phyloP scores from a whole-genome alignment of 2,797 vertebrate genomes.

The Xerus rutilus region DNA sequence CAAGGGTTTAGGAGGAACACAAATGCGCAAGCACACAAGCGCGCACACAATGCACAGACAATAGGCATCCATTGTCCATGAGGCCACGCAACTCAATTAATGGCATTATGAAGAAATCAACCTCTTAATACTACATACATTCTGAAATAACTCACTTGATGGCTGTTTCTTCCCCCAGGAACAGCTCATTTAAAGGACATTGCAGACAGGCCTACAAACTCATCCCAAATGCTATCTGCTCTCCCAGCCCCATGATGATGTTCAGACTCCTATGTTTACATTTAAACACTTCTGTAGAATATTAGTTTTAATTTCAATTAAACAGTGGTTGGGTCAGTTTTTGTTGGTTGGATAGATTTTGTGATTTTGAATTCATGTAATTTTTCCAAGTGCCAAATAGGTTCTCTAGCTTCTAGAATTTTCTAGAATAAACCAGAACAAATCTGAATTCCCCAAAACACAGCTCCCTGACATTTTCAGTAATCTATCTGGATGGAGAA shows the following conservation, averaged over 20 bases:
- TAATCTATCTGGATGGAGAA: background rate
- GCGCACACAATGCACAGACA: background rate
- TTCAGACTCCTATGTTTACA: background rate
- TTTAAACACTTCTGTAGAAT: background rate
- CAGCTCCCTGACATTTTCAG: background rate
- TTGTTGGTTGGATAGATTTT: background rate
- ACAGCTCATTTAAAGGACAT: background rate
- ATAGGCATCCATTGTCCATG: background rate
- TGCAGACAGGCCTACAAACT: background rate
- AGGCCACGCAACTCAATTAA: constrained; percentile 60
- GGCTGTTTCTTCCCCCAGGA: background rate
- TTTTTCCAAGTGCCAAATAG: background rate
- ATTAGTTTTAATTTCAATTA: background rate
- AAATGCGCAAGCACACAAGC: background rate
- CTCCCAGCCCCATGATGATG: background rate
- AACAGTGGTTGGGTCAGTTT: background rate
- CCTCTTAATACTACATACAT: background rate
- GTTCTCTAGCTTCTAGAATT: background rate
- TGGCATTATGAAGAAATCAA: constrained; percentile 37
- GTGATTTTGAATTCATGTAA: background rate
- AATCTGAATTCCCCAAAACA: background rate
- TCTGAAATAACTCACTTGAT: background rate
- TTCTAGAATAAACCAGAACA: background rate
- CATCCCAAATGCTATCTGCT: background rate
- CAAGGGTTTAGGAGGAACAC: constrained; percentile 53